These are phyloP conservation scores for Zelostemma sp. DNA, from an alignment of 1,140 invertebrate genomes.

Conservation along the genomic window DNA sequence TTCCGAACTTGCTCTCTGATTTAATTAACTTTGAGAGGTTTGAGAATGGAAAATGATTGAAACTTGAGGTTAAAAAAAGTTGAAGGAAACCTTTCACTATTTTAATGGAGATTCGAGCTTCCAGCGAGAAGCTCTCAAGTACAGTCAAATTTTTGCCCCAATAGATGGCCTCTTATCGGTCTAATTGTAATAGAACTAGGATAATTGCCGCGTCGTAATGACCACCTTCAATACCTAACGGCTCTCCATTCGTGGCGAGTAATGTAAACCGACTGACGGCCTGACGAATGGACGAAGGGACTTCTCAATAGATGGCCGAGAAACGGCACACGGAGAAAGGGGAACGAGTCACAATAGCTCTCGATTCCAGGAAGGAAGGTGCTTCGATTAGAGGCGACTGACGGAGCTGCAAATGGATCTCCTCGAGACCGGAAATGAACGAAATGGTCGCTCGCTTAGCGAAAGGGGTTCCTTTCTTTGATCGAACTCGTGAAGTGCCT, in stretches of 20 bases:
- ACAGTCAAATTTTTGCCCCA: constrained; percentile 28
- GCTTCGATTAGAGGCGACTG: constrained; percentile 43
- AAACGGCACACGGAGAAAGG: constrained; percentile 7
- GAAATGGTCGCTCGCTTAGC: constrained; percentile 68
- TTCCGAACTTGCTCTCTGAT: too few relatives aligned
- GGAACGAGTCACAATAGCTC: constrained; percentile 57
- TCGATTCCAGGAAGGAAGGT: constrained; percentile 57
- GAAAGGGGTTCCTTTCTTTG: constrained; percentile 64
- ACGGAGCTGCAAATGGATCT: constrained; percentile 64
- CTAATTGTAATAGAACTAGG: constrained; percentile 56
- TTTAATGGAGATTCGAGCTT: constrained; percentile 19
- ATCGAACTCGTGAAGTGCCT: constrained; percentile 45
- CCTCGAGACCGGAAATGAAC: constrained; percentile 67
- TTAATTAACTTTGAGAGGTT: too few relatives aligned
- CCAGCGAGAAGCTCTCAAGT: constrained; percentile 7
- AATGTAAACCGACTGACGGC: constrained; percentile 61
- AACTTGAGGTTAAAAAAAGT: too few relatives aligned
- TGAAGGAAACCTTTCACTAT: constrained; percentile 1
- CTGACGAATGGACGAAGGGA: constrained; percentile 49
- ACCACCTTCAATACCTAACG: constrained; percentile 53
- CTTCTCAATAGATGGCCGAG: constrained; percentile 21
- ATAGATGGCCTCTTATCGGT: constrained; percentile 46
- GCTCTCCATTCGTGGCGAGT: constrained; percentile 39
- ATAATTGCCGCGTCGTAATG: constrained; percentile 61
- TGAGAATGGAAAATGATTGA: too few relatives aligned